Evolutionary conservation across 1,140 invertebrate species (phyloP).

Genomic region (Drosophila malerkotliana): DNA sequence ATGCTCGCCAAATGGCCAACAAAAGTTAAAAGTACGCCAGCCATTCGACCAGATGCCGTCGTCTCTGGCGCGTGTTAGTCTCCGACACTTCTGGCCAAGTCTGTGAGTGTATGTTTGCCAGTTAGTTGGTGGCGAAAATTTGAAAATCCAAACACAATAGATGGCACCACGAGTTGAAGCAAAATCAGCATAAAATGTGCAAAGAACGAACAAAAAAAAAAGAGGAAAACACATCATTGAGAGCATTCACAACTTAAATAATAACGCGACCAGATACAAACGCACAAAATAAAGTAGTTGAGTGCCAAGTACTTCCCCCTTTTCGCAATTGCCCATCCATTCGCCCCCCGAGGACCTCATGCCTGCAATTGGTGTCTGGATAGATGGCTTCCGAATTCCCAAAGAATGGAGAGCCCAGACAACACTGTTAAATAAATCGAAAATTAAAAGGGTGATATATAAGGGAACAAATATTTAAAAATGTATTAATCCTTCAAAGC

Average conservation of each 20-base stretch:
- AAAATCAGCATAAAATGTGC: conserved; percentile 53
- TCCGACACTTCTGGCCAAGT: conserved; percentile 9
- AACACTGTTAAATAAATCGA: conserved; percentile 10
- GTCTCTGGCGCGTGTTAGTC: conserved; percentile 28
- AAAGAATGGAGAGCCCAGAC: conserved; percentile 7
- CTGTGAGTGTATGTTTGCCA: conserved; percentile 1
- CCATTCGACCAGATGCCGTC: conserved; percentile 24
- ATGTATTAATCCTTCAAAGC: not conserved
- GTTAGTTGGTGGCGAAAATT: conserved; percentile 1
- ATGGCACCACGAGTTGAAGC: conserved; percentile 18
- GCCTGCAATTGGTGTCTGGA: conserved; percentile 18
- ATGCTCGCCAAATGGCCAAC: conserved; percentile 66
- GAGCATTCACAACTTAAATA: conserved; percentile 58
- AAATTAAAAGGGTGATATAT: not conserved
- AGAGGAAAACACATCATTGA: conserved; percentile 49
- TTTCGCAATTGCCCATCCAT: conserved; percentile 3
- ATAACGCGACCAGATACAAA: conserved; percentile 54
- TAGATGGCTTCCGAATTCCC: conserved; percentile 37
- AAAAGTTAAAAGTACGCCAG: conserved; percentile 61
- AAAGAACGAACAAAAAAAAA: conserved; percentile 40
- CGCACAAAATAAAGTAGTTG: conserved; percentile 56
- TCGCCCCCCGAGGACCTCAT: not conserved
- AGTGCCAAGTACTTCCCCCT: conserved; percentile 25
- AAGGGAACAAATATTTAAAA: not conserved
- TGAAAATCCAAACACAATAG: conserved; percentile 41